Percentiles rank a stretch among this genome's conserved stretches.
Evolutionary conservation across 92 coral and sea anemone species (phyloP).

Genomic region (Umimayanthus chanpuru): DNA sequence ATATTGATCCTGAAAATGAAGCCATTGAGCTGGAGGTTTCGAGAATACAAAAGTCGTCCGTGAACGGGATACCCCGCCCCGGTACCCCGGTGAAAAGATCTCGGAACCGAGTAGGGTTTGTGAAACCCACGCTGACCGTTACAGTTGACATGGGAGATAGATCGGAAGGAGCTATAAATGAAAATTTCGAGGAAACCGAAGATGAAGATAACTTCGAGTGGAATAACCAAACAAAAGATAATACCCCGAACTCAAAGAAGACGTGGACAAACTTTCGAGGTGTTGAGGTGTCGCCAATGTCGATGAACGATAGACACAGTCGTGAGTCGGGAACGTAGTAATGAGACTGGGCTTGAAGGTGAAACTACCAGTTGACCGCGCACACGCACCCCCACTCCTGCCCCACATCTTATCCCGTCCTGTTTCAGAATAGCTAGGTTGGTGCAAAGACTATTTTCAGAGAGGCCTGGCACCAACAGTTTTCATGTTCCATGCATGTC

Average conservation of each 20-base stretch:
- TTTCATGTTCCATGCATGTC: too few relatives aligned
- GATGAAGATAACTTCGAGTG: slow-evolving; percentile 51
- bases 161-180: slow-evolving; percentile 51
- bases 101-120: slow-evolving; percentile 76
- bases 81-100: slow-evolving; percentile 46
- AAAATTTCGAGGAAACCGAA: slow-evolving; percentile 53
- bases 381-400: too few relatives aligned
- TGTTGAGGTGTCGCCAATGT: slow-evolving; percentile 9
- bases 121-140: slow-evolving; percentile 88
- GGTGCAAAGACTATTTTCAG: too few relatives aligned
- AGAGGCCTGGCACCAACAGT: too few relatives aligned
- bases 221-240: neutral
- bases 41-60: slow-evolving; percentile 47
- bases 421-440: too few relatives aligned
- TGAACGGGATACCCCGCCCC: slow-evolving; percentile 39
- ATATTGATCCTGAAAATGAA: slow-evolving; percentile 49
- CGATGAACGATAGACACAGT: neutral
- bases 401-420: too few relatives aligned
- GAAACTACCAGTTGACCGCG: neutral
- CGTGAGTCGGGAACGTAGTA: slow-evolving; percentile 1
- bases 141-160: slow-evolving; percentile 53
- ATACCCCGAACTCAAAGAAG: neutral
- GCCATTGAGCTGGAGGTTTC: slow-evolving; percentile 55
- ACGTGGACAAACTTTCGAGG: slow-evolving; percentile 9
- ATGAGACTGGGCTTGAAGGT: slow-evolving; percentile 5